Conservation (phyloP, 2,113 vertebrate species). For the Leucopsar rothschildi region DNA sequence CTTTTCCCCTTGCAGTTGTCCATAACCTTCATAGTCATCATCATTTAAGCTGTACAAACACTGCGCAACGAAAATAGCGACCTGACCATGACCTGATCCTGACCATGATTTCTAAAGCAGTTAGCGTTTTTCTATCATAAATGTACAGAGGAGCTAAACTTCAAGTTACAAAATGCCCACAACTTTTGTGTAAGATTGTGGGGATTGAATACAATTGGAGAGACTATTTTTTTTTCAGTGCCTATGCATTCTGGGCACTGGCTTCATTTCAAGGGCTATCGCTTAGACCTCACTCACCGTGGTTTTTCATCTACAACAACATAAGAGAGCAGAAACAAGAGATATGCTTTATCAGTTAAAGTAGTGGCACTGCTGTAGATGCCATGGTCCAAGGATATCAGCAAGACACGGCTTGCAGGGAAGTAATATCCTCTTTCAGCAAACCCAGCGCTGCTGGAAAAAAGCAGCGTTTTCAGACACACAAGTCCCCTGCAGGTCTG, state of each 20-base stretch:
- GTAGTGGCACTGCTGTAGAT: neutral
- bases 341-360: slow-evolving; percentile 45
- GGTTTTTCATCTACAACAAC: slow-evolving; percentile 50
- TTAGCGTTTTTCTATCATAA: neutral
- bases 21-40: neutral
- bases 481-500: neutral
- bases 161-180: neutral
- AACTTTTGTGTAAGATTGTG: neutral
- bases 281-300: neutral
- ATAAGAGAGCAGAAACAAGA: slow-evolving; percentile 18
- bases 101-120: neutral
- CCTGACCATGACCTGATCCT: neutral
- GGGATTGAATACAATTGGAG: neutral
- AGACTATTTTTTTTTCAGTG: neutral
- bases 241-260: neutral
- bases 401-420: slow-evolving; percentile 15
- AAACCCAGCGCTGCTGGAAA: neutral
- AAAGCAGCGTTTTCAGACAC: neutral
- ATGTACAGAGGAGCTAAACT: neutral
- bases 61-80: neutral
- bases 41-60: neutral
- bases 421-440: slow-evolving; percentile 20
- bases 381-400: slow-evolving; percentile 17
- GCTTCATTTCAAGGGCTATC: slow-evolving; percentile 5
- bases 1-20: neutral